Evolutionary conservation across 2,797 vertebrate genomes (phyloP), one percentile per base, ranked within the genome.

Genomic region (Notolepis coatsorum): DNA sequence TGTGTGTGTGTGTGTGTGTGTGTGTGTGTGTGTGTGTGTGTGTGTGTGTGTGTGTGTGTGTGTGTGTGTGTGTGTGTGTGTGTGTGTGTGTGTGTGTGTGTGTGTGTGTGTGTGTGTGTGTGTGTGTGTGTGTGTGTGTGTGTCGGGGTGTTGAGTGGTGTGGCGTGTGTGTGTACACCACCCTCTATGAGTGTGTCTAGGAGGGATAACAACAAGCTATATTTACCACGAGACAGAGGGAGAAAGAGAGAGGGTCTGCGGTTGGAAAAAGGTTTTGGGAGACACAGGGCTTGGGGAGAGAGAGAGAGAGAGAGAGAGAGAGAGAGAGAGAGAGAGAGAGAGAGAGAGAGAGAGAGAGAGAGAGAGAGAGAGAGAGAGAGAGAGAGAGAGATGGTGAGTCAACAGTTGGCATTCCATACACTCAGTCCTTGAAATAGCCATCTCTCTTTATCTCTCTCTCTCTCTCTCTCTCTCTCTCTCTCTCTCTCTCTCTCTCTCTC

Each of bases 141-240:
- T 43, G 56, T 61, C 50, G 17, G 46, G 55, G 64, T 50, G 64
- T 50, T 17, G 42, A 8, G 24, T 50, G 65, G 80, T 65, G 75
- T n/a, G 7, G 67, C 80, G 72, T 70, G 61, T 81, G 61, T 81
- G 81, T 71, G 76, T 54, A 59, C 78, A 71, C 65, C 73, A 74
- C 84, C 86, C 71, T n/a, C n/a, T n/a, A n/a, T n/a, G n/a, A 73
- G 42, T 49, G 58, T 45, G 39, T 65, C 63, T 75, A 75, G 88
- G 80, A 76, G 85, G 78, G 69, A 68, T 80, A 88, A 89, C 77
- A 77, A 66, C 72, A 84, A 79, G 86, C 92, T 94, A 93, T 92
- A 91, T 92, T 92, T 94, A 90, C 86, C 87, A 48, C 30, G 28
- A 67, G 70, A 80, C 71, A 41, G 17, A 15, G 48, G 23, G 50